These are phyloP conservation scores for Elgaria multicarinata DNA, from an alignment of 2,113 vertebrate species.

Conservation along the genomic window DNA sequence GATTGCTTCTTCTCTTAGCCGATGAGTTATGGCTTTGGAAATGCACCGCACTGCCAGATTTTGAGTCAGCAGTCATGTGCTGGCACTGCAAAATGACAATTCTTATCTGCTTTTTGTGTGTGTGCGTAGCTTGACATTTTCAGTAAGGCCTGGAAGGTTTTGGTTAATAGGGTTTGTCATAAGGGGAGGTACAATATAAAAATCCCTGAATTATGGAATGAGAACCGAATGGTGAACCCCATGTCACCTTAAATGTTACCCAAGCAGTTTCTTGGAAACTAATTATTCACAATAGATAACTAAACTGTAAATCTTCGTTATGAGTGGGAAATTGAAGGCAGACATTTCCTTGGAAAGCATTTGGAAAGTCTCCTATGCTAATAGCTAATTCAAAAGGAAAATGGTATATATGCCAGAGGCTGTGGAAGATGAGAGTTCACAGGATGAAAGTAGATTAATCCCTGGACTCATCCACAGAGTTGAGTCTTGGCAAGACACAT, in stretches of 20 bases:
- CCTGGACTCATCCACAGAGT: constrained; percentile 49
- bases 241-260: constrained; percentile 64
- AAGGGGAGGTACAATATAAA: constrained; percentile 54
- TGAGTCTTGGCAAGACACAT: constrained; percentile 45
- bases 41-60: constrained; percentile 6
- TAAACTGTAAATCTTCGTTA: constrained; percentile 70
- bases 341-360: constrained; percentile 50
- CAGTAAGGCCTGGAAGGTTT: constrained; percentile 58
- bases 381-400: constrained; percentile 53
- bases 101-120: constrained; percentile 43
- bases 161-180: constrained; percentile 66
- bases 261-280: constrained; percentile 70
- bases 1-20: constrained; percentile 19
- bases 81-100: constrained; percentile 44
- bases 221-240: constrained; percentile 40
- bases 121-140: constrained; percentile 55
- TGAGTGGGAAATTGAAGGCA: constrained; percentile 31
- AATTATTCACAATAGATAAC: constrained; percentile 75
- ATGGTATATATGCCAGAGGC: constrained; percentile 52
- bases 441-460: constrained; percentile 61
- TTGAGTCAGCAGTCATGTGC: constrained; percentile 43
- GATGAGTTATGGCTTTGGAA: constrained; percentile 46
- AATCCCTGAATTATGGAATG: constrained; percentile 64
- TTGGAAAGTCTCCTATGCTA: constrained; percentile 55
- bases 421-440: constrained; percentile 58